Evolutionary conservation across 1,140 invertebrate species (phyloP).

Genomic region (Temnothorax curvispinosus): DNA sequence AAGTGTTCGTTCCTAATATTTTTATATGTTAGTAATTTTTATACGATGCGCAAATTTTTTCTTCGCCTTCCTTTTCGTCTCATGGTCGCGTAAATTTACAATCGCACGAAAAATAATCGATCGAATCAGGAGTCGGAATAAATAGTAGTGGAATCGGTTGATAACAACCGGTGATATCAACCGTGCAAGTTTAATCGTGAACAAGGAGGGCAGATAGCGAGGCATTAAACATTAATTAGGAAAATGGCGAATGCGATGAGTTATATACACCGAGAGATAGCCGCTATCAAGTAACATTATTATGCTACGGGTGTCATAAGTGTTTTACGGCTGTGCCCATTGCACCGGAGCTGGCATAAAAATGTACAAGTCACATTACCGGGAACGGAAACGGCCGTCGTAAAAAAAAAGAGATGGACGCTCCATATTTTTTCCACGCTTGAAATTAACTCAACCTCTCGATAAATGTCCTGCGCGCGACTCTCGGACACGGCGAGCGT

Average conservation of each 20-base stretch:
- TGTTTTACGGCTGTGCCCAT: conserved; percentile 73
- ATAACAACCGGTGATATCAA: conserved; percentile 47
- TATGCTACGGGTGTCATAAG: conserved; percentile 78
- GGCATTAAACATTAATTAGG: conserved; percentile 79
- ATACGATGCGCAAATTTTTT: neutral
- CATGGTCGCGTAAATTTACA: neutral
- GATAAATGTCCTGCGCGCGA: conserved; percentile 22
- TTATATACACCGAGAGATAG: conserved; percentile 71
- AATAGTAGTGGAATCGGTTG: neutral
- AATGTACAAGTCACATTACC: conserved; percentile 67
- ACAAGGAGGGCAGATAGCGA: conserved; percentile 72
- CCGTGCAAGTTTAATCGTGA: conserved; percentile 50
- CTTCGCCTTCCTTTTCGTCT: neutral
- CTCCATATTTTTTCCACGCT: conserved; percentile 41
- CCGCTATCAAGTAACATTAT: conserved; percentile 76
- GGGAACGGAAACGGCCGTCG: conserved; percentile 67
- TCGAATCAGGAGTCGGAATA: neutral
- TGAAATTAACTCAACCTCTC: conserved; percentile 46
- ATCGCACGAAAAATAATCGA: neutral
- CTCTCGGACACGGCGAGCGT: neutral
- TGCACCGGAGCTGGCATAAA: conserved; percentile 69
- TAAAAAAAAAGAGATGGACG: conserved; percentile 67
- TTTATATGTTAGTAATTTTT: neutral
- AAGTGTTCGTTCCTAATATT: neutral
- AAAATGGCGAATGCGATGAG: conserved; percentile 73